Percentiles rank a stretch among this genome's conserved stretches.
These are phyloP conservation scores for Urocitellus parryii DNA, from an alignment of 2,113 vertebrate species.

Conservation along the genomic window DNA sequence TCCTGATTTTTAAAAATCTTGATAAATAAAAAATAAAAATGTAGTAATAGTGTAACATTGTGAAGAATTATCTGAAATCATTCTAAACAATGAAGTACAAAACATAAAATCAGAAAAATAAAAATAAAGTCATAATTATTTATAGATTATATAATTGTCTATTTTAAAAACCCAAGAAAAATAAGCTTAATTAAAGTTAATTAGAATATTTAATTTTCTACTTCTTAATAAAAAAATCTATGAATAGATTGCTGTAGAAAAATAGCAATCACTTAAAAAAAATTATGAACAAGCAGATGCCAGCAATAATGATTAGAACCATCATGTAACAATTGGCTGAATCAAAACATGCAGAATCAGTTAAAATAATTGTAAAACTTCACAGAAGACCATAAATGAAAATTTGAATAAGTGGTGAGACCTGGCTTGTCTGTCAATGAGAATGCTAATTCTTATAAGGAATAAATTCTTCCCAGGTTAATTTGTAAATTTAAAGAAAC, in stretches of 20 bases:
- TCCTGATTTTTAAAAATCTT: background rate
- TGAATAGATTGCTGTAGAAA: background rate
- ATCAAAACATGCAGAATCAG: background rate
- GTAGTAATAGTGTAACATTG: background rate
- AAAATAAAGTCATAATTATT: background rate
- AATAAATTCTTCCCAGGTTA: background rate
- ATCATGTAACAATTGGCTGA: background rate
- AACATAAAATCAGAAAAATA: background rate
- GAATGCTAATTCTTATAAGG: background rate
- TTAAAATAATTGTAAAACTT: conserved; percentile 24
- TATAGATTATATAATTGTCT: background rate
- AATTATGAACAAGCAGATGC: background rate
- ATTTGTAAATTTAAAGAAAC: conserved; percentile 1
- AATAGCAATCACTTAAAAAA: background rate
- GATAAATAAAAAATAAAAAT: conserved; percentile 7
- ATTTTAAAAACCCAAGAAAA: background rate
- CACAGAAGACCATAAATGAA: background rate
- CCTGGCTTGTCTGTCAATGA: background rate
- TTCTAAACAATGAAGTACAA: background rate
- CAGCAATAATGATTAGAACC: background rate
- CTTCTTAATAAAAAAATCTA: background rate
- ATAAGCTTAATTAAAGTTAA: background rate
- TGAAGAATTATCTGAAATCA: background rate
- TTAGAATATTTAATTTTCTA: background rate
- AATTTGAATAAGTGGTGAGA: conserved; percentile 1